Conservation (phyloP, 2,888 invertebrate genomes). For the Pasiphila rectangulata region DNA sequence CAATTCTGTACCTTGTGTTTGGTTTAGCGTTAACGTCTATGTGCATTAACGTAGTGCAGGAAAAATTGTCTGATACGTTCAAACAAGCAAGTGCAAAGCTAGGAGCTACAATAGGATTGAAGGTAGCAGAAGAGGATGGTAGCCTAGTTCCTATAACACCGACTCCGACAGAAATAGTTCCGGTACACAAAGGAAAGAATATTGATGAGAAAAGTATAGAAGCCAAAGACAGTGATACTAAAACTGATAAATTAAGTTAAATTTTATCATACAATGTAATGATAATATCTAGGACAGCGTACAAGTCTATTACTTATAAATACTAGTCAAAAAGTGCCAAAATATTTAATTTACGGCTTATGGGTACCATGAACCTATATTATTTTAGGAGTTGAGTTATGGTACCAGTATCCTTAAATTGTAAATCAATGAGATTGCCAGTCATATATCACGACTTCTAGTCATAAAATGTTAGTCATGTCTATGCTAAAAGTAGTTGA, state of each 20-base stretch:
- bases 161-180: slow-evolving; percentile 63
- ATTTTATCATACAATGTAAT: too few species aligned
- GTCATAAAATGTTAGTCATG: too few species aligned
- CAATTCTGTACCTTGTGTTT: slow-evolving; percentile 95
- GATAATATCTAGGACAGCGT: too few species aligned
- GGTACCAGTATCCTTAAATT: too few species aligned
- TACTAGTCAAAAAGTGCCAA: background rate
- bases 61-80: slow-evolving; percentile 89
- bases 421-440: too few species aligned
- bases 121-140: slow-evolving; percentile 85
- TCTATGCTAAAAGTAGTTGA: too few species aligned
- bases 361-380: too few species aligned
- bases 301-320: too few species aligned
- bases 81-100: slow-evolving; percentile 91
- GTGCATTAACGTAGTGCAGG: slow-evolving; percentile 98
- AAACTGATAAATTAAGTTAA: slow-evolving; percentile 49
- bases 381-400: too few species aligned
- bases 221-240: slow-evolving; percentile 47
- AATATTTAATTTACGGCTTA: too few species aligned
- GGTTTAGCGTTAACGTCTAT: slow-evolving; percentile 97
- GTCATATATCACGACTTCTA: too few species aligned
- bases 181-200: slow-evolving; percentile 61
- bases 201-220: slow-evolving; percentile 52
- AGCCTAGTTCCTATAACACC: slow-evolving; percentile 71
- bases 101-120: slow-evolving; percentile 90